Conservation (phyloP, 1,140 invertebrate genomes). For the Drosophila triauraria region DNA sequence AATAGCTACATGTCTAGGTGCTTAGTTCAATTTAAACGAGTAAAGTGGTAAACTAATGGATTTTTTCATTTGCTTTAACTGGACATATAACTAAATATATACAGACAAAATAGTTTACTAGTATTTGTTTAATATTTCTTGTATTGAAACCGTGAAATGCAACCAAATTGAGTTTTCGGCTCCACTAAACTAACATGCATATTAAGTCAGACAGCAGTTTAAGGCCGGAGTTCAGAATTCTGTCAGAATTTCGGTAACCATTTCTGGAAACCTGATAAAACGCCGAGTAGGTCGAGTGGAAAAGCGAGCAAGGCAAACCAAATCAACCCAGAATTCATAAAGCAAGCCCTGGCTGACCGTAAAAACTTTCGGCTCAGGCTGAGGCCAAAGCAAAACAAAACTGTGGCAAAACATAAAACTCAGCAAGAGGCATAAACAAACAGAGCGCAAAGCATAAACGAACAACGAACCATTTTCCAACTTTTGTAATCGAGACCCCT, state of each 20-base stretch:
- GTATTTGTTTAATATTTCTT: background rate
- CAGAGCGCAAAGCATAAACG: slow-evolving; percentile 40
- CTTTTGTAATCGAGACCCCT: slow-evolving; percentile 47
- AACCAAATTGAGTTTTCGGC: background rate
- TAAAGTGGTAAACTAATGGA: background rate
- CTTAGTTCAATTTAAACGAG: background rate
- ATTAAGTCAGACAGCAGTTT: slow-evolving; percentile 2
- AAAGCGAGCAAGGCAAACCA: slow-evolving; percentile 6
- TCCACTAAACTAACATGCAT: background rate
- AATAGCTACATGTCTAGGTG: background rate
- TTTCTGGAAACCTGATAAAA: slow-evolving; percentile 23
- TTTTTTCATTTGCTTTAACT: background rate
- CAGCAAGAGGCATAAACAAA: slow-evolving; percentile 43
- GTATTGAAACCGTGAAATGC: background rate
- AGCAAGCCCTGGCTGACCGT: slow-evolving; percentile 17
- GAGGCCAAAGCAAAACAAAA: slow-evolving; percentile 30
- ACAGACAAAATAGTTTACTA: no score
- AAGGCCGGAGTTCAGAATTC: background rate
- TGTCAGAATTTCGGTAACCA: background rate
- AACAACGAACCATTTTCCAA: slow-evolving; percentile 34
- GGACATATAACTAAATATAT: no score
- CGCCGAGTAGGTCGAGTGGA: slow-evolving; percentile 18
- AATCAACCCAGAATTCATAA: slow-evolving; percentile 22
- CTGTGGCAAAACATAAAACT: slow-evolving; percentile 42
- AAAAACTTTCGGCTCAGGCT: slow-evolving; percentile 33